Base-by-base conservation (phyloP, 92 coral and sea anemone genomes). In the Palythoa heliodiscus region DNA sequence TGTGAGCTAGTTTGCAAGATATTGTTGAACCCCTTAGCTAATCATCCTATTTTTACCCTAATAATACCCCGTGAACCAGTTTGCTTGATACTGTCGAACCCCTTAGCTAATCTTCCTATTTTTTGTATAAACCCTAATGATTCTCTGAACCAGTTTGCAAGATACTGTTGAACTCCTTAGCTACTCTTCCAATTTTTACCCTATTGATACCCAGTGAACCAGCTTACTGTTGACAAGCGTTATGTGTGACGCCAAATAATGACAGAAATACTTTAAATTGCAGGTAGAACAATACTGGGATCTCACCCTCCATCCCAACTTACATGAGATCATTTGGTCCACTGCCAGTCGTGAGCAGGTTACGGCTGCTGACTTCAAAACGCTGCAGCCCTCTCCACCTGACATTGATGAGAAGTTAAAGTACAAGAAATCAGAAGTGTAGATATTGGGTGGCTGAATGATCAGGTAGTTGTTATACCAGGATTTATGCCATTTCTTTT, bases 291-390 rank as follows among this genome's bases (percentile, higher is more conserved):
- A n/a, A 58, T 58, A 14, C 66, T 58, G 66, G 66, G 66, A 58
- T n/a, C 20, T 58, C 12, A n/a, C 5, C 19, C 66, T 14, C 16
- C 66, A 58, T 58, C 66, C 66, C 16, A n/a, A 58, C 20, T n/a
- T 58, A 14, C 15, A 58, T 58, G 66, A 58, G 19, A 58, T 58
- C 20, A n/a, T 58, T n/a, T 58, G 73, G 15, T 24, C 40, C 15
- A 69, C 43, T 24, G 73, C 73, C 73, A 69, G 73, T 67, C 29
- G 73, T 22, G 39, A 24, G 40, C 73, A 69, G 73, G 73, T 69
- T 14, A 24, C 73, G 9, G 43, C 24, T 24, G 73, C 73, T 15
- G 14, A 69, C 13, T 15, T 69, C 15, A 23, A 69, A 37, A 69
- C 73, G 15, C 13, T 69, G 14, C 73, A 69, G 43, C 40, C 19